A percentile compares a stretch with the other conserved stretches of the same genome.
These are phyloP conservation scores for Drosophila persimilis DNA, from an alignment of 1,140 invertebrate genomes.

Conservation along the genomic window DNA sequence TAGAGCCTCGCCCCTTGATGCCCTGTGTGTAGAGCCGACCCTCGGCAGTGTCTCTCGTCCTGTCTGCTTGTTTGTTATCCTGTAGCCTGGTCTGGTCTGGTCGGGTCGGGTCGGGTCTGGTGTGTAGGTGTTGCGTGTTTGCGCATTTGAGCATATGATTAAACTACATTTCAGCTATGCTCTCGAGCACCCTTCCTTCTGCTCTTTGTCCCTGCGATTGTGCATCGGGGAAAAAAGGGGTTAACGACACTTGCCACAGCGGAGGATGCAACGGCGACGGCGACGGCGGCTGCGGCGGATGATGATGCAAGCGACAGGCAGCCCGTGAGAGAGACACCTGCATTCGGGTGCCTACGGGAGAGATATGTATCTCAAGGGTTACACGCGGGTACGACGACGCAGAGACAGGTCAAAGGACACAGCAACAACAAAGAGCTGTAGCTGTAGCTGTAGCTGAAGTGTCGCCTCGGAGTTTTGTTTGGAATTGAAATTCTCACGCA, in stretches of 20 bases:
- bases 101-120: slow-evolving; percentile 27
- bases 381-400: neutral
- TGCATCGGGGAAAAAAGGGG: slow-evolving; percentile 38
- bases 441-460: slow-evolving; percentile 11
- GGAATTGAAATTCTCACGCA: slow-evolving; percentile 61
- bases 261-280: too few species aligned
- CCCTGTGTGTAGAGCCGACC: too few species aligned
- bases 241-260: slow-evolving; percentile 58
- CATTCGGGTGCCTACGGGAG: slow-evolving; percentile 32
- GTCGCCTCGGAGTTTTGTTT: slow-evolving; percentile 13
- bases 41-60: neutral
- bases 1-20: too few species aligned
- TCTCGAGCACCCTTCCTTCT: slow-evolving; percentile 4
- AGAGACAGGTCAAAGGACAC: slow-evolving; percentile 44
- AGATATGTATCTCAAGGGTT: slow-evolving; percentile 44
- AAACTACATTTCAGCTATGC: slow-evolving; percentile 66
- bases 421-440: neutral
- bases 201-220: neutral
- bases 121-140: slow-evolving; percentile 75
- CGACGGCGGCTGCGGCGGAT: too few species aligned
- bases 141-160: slow-evolving; percentile 78
- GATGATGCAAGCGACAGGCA: slow-evolving; percentile 31
- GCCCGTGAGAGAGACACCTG: slow-evolving; percentile 45
- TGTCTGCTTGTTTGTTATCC: slow-evolving; percentile 4
- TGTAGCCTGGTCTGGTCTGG: neutral